phyloP scores from a whole-genome alignment of 2,888 invertebrate genomes.

The Lobophora halterata region DNA sequence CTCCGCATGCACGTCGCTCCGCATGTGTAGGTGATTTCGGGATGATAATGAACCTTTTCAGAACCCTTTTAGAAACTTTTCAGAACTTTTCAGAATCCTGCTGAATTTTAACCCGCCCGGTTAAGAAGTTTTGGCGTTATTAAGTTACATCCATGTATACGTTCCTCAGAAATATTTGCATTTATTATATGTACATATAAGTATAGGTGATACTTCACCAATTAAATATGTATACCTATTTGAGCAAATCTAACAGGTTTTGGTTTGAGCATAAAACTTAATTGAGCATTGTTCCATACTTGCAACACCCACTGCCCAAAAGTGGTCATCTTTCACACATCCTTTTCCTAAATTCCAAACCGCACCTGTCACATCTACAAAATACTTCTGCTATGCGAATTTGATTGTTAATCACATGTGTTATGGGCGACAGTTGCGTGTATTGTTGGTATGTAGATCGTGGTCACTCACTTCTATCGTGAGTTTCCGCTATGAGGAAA shows the following conservation, averaged over 20 bases:
- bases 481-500: constrained; percentile 52
- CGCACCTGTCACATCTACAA: constrained; percentile 23
- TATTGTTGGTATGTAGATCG: constrained; percentile 5
- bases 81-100: no score
- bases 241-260: constrained; percentile 6
- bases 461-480: constrained; percentile 31
- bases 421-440: constrained; percentile 11
- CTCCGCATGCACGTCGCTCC: no score
- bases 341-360: constrained; percentile 32
- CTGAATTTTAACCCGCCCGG: no score
- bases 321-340: constrained; percentile 35
- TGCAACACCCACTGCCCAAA: constrained; percentile 24
- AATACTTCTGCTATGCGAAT: constrained; percentile 3
- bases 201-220: no score
- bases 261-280: constrained; percentile 20
- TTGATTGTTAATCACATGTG: constrained; percentile 14
- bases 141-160: no score
- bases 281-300: constrained; percentile 36
- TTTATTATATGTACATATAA: no score
- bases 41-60: no score
- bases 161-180: no score
- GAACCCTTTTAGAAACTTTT: no score
- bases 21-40: no score
- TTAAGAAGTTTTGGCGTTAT: no score
- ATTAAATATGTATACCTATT: no score